Percentiles rank a stretch among this genome's conserved stretches.
phyloP scores from a whole-genome alignment of 2,113 vertebrate species.

The Hepsetus odoe region DNA sequence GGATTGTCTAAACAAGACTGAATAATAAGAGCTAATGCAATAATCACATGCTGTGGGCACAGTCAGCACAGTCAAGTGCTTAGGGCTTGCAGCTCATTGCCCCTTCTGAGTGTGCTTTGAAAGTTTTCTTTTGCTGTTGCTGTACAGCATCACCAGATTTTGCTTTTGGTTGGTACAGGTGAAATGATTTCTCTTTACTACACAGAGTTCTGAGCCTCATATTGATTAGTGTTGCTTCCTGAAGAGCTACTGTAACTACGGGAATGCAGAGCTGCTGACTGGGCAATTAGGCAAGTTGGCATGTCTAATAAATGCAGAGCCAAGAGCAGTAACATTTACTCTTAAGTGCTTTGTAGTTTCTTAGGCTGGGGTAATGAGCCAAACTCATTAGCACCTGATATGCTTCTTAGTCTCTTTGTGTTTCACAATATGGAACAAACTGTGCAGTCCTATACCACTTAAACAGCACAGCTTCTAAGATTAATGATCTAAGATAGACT shows the following conservation, averaged over 20 bases:
- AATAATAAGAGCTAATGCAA: conserved; percentile 56
- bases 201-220: neutral
- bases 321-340: conserved; percentile 31
- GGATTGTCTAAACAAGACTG: conserved; percentile 49
- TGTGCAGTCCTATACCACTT: neutral
- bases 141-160: neutral
- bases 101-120: neutral
- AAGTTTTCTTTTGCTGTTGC: conserved; percentile 12
- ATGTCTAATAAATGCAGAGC: conserved; percentile 21
- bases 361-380: conserved; percentile 30
- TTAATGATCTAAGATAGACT: neutral
- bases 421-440: conserved; percentile 12
- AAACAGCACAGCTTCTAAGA: neutral
- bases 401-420: conserved; percentile 3
- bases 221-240: neutral
- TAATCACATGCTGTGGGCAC: conserved; percentile 50
- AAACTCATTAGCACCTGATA: conserved; percentile 1
- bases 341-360: conserved; percentile 1
- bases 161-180: neutral
- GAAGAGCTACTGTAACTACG: conserved; percentile 11
- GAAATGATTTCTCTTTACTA: neutral
- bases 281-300: conserved; percentile 26
- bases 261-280: conserved; percentile 17
- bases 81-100: neutral
- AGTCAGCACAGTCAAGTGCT: conserved; percentile 31